Evolutionary conservation across 2,888 invertebrate genomes (phyloP).

Genomic region (Dusona sp.): DNA sequence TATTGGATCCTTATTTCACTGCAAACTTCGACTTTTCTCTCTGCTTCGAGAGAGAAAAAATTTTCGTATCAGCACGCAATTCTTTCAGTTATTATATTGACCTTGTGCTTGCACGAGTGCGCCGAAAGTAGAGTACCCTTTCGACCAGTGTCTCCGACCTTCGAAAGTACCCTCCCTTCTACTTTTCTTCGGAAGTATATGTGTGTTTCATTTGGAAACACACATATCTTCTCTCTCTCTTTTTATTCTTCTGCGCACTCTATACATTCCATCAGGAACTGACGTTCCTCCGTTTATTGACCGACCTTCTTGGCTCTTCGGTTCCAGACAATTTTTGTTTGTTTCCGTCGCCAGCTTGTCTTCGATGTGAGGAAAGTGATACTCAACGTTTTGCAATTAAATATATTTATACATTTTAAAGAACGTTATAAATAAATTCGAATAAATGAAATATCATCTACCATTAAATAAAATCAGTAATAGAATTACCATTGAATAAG

Average conservation of each 20-base stretch:
- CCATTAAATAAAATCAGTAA: background rate
- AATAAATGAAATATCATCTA: background rate
- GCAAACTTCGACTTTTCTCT: slow-evolving; percentile 81
- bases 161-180: slow-evolving; percentile 32
- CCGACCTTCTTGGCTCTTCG: slow-evolving; percentile 45
- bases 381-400: background rate
- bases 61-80: slow-evolving; percentile 81
- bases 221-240: slow-evolving; percentile 38
- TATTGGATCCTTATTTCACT: slow-evolving; percentile 80
- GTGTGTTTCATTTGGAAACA: slow-evolving; percentile 35
- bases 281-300: slow-evolving; percentile 57
- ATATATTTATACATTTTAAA: background rate
- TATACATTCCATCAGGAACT: slow-evolving; percentile 12
- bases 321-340: slow-evolving; percentile 19
- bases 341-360: background rate
- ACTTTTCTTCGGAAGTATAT: no score
- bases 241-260: slow-evolving; percentile 51
- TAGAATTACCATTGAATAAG: background rate
- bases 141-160: slow-evolving; percentile 64
- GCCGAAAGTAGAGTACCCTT: slow-evolving; percentile 45
- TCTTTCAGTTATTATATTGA: slow-evolving; percentile 77
- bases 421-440: background rate
- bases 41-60: slow-evolving; percentile 75
- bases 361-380: slow-evolving; percentile 19
- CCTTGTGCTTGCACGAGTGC: slow-evolving; percentile 67